Percentiles rank a stretch among this genome's conserved stretches.
phyloP scores from a whole-genome alignment of 1,140 invertebrate species.

The Eulimnadia texana region DNA sequence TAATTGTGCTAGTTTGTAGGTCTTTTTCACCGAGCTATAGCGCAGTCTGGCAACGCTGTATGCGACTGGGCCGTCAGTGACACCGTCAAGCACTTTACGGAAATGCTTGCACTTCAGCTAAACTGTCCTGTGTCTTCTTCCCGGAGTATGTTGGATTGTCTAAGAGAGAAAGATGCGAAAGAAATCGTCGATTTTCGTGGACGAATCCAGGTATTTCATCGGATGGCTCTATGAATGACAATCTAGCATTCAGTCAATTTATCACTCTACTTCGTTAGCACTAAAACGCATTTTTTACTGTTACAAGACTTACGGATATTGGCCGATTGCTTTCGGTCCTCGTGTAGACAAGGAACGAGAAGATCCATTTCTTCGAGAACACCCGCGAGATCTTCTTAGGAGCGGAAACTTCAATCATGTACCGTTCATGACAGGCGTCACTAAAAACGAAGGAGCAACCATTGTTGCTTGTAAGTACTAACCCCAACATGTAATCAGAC shows the following conservation, averaged over 20 bases:
- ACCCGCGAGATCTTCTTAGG: constrained; percentile 40
- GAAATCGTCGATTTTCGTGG: constrained; percentile 28
- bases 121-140: constrained; percentile 39
- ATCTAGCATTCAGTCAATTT: not conserved
- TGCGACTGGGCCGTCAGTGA: constrained; percentile 57
- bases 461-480: constrained; percentile 6
- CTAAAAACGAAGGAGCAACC: constrained; percentile 43
- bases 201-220: not conserved
- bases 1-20: constrained; percentile 30
- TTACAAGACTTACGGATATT: too few species aligned
- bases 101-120: constrained; percentile 41
- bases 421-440: constrained; percentile 47
- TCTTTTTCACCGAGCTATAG: constrained; percentile 53
- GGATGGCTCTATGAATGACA: not conserved
- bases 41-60: constrained; percentile 60
- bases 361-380: constrained; percentile 44
- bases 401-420: constrained; percentile 43
- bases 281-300: not conserved
- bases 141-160: constrained; percentile 42
- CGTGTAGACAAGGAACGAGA: constrained; percentile 25
- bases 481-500: not conserved
- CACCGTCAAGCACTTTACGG: constrained; percentile 41
- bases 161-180: constrained; percentile 36
- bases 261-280: not conserved
- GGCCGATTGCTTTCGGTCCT: constrained; percentile 9